Percentiles rank a stretch among this genome's conserved stretches.
Evolutionary conservation across 2,797 vertebrate species (phyloP).

Genomic region (Prunella strophiata): DNA sequence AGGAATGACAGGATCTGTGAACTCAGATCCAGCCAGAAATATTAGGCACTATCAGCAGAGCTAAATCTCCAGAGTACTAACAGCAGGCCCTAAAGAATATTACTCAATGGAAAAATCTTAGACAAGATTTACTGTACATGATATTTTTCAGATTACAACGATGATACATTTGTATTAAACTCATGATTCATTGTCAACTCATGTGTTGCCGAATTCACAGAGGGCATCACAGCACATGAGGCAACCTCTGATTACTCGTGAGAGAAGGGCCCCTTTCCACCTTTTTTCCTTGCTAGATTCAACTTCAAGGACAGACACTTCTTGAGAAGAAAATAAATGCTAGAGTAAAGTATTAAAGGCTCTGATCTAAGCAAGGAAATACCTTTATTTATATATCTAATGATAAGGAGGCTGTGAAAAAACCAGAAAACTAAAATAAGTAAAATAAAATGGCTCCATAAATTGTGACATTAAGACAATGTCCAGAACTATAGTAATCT

Average conservation of each 20-base stretch:
- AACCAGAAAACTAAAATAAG: not conserved
- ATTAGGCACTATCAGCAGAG: slow-evolving; percentile 40
- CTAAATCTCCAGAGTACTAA: slow-evolving; percentile 45
- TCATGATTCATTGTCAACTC: slow-evolving; percentile 31
- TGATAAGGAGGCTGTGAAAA: not conserved
- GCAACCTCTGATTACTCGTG: not conserved
- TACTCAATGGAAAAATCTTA: slow-evolving; percentile 38
- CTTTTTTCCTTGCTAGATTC: slow-evolving; percentile 3
- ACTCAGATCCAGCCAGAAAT: slow-evolving; percentile 46
- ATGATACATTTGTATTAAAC: slow-evolving; percentile 58
- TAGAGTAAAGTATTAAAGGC: not conserved
- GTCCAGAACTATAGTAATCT: not conserved
- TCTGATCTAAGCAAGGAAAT: not conserved
- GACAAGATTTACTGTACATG: slow-evolving; percentile 46
- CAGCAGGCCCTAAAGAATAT: slow-evolving; percentile 16
- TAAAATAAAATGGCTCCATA: not conserved
- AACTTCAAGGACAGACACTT: not conserved
- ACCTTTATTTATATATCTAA: not conserved
- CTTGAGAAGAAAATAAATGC: slow-evolving; percentile 1
- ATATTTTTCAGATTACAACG: slow-evolving; percentile 55
- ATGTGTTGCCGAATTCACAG: slow-evolving; percentile 8
- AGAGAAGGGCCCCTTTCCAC: not conserved
- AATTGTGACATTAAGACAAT: not conserved
- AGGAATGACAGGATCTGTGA: slow-evolving; percentile 49
- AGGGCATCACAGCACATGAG: not conserved